These are phyloP conservation scores for Meles meles DNA, from an alignment of 2,113 vertebrate species.

Conservation along the genomic window DNA sequence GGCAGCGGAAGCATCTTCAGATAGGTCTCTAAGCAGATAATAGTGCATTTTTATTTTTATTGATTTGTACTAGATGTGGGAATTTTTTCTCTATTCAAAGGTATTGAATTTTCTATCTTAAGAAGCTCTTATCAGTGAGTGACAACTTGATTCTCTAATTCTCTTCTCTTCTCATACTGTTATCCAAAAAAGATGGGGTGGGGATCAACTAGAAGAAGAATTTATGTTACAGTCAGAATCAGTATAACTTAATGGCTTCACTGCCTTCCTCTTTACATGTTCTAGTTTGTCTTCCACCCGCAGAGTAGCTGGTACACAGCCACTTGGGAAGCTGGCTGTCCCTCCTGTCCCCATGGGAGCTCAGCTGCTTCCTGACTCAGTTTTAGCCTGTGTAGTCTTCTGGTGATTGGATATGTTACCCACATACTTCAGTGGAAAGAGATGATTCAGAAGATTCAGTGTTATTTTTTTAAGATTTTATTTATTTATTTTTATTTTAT, in stretches of 20 bases:
- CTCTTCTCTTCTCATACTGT: slow-evolving; percentile 7
- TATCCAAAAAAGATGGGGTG: not conserved
- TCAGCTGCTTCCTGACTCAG: not conserved
- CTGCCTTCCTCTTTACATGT: not conserved
- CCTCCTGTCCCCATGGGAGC: not conserved
- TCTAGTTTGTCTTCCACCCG: not conserved
- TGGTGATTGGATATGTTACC: not conserved
- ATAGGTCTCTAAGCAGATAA: not conserved
- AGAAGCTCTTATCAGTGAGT: slow-evolving; percentile 23
- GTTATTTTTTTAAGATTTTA: not conserved
- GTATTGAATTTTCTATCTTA: slow-evolving; percentile 32
- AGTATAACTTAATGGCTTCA: not conserved
- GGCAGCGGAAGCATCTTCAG: not conserved
- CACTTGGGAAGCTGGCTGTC: not conserved
- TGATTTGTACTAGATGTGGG: slow-evolving; percentile 37
- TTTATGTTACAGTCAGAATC: not conserved
- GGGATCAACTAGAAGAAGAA: not conserved
- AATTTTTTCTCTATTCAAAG: slow-evolving; percentile 50
- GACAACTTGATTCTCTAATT: slow-evolving; percentile 22
- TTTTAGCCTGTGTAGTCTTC: slow-evolving; percentile 22
- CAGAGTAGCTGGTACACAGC: not conserved
- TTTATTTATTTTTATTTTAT: not conserved
- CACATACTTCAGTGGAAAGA: not conserved
- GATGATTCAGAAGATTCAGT: not conserved
- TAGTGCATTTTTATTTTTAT: slow-evolving; percentile 1